Evolutionary conservation across 1,140 invertebrate genomes (phyloP).

Genomic region (Globodera ellingtonae): DNA sequence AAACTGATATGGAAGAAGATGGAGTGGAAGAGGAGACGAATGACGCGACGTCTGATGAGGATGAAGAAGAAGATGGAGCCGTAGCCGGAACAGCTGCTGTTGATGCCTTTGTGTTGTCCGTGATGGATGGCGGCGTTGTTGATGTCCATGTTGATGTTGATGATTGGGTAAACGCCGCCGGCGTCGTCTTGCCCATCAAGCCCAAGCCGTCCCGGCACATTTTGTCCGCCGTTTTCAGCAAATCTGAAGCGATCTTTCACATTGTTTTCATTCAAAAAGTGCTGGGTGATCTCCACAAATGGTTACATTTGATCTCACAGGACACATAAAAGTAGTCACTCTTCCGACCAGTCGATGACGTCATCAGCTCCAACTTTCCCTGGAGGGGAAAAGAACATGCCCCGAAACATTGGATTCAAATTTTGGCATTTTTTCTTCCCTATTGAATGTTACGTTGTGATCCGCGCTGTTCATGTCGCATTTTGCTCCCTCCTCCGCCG

Average conservation of each 20-base stretch:
- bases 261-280: conserved; percentile 8
- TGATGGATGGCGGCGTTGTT: no score
- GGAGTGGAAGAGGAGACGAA: not conserved
- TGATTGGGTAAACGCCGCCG: not conserved
- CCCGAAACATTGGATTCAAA: not conserved
- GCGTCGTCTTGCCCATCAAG: not conserved
- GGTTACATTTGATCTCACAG: conserved; percentile 53
- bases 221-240: conserved; percentile 42
- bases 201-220: conserved; percentile 22
- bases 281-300: not conserved
- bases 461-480: conserved; percentile 57
- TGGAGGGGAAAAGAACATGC: not conserved
- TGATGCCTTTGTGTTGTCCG: not conserved
- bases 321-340: conserved; percentile 60
- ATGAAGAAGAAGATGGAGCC: not conserved
- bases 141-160: not conserved
- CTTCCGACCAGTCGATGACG: conserved; percentile 9
- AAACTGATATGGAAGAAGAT: no score
- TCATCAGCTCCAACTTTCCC: not conserved
- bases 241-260: conserved; percentile 36
- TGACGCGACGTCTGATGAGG: not conserved
- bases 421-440: no score
- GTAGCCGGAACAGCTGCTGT: not conserved
- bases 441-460: conserved; percentile 43
- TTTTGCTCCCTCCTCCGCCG: conserved; percentile 23